A percentile compares a stretch with the other conserved stretches of the same genome.
These are phyloP conservation scores for Scaptomyza pallida DNA, from an alignment of 1,140 invertebrate genomes.

Conservation along the genomic window DNA sequence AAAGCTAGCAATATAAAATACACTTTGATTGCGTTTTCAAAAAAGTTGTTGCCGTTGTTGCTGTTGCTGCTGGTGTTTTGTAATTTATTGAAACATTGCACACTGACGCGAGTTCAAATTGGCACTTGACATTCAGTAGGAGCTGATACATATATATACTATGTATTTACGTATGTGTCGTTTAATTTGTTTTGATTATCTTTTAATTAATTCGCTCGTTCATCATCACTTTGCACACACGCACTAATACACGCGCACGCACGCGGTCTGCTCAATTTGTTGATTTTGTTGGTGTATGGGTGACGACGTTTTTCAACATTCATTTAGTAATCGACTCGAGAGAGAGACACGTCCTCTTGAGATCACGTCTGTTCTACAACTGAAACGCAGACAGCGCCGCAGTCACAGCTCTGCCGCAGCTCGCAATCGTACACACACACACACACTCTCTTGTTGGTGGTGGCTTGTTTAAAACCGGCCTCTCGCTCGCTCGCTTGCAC, in stretches of 20 bases:
- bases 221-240: slow-evolving; percentile 49
- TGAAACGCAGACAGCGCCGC: slow-evolving; percentile 51
- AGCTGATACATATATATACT: slow-evolving; percentile 4
- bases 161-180: slow-evolving; percentile 38
- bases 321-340: slow-evolving; percentile 36
- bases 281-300: slow-evolving; percentile 17
- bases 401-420: slow-evolving; percentile 25
- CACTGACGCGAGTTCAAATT: slow-evolving; percentile 42
- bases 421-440: neutral
- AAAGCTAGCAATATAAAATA: slow-evolving; percentile 48
- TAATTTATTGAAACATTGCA: slow-evolving; percentile 53
- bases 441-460: slow-evolving; percentile 46
- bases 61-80: slow-evolving; percentile 3
- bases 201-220: slow-evolving; percentile 79
- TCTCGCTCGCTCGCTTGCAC: slow-evolving; percentile 44
- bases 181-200: slow-evolving; percentile 77
- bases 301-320: slow-evolving; percentile 9
- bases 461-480: slow-evolving; percentile 64
- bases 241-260: slow-evolving; percentile 39
- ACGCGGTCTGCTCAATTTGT: slow-evolving; percentile 43
- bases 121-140: slow-evolving; percentile 31
- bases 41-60: slow-evolving; percentile 13
- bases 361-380: slow-evolving; percentile 84
- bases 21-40: slow-evolving; percentile 1
- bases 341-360: slow-evolving; percentile 81